phyloP scores from a whole-genome alignment of 1,140 invertebrate genomes.

The Bactericera cockerelli region DNA sequence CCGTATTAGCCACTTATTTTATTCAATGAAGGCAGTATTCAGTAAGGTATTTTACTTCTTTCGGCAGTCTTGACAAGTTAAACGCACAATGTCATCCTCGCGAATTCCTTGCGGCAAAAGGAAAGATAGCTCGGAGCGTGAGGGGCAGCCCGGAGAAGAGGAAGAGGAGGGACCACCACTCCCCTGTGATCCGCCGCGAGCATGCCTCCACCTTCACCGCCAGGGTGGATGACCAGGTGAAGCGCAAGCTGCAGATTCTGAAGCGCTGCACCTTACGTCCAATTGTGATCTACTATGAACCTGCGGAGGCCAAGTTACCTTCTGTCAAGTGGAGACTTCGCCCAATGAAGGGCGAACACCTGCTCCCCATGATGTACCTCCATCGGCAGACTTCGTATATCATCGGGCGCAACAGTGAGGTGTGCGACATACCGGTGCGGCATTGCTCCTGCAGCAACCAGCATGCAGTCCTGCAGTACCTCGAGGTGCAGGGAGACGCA shows the following conservation, averaged over 20 bases:
- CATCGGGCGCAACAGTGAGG: neutral
- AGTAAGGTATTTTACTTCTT: too few species aligned
- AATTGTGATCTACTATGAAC: neutral
- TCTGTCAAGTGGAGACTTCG: neutral
- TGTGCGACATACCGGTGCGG: neutral
- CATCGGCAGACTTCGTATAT: neutral
- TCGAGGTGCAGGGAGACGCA: neutral
- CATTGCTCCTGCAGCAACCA: neutral
- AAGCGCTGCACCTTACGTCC: neutral
- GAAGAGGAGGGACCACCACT: too few species aligned
- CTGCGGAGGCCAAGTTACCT: neutral
- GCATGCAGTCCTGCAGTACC: neutral
- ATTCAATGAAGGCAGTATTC: too few species aligned
- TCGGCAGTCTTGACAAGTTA: too few species aligned
- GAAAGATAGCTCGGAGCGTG: too few species aligned
- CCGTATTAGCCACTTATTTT: too few species aligned
- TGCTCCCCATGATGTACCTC: neutral
- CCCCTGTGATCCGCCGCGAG: too few species aligned
- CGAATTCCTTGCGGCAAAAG: too few species aligned
- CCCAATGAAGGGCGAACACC: neutral
- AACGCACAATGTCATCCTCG: too few species aligned
- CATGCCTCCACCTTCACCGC: too few species aligned
- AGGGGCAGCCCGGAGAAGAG: too few species aligned
- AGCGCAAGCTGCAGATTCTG: neutral
- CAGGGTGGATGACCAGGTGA: neutral